Evolutionary conservation across 1,140 invertebrate genomes (phyloP).

Genomic region (Bombus terrestris): DNA sequence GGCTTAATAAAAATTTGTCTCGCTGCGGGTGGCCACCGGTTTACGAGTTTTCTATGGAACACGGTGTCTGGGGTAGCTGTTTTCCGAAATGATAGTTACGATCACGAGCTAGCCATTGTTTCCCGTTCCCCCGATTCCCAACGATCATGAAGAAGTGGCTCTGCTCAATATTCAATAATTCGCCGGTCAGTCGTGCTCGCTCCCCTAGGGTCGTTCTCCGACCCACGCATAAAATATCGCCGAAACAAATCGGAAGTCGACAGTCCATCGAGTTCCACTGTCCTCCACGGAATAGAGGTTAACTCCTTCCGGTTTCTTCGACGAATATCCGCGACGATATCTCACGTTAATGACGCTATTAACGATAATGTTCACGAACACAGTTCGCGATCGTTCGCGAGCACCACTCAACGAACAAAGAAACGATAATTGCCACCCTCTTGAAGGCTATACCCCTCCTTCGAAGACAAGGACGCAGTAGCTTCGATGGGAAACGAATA

Average conservation of each 20-base stretch:
- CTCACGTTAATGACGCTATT: slow-evolving; percentile 70
- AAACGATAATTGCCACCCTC: slow-evolving; percentile 36
- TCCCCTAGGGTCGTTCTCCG: slow-evolving; percentile 35
- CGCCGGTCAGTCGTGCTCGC: slow-evolving; percentile 36
- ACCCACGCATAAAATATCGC: slow-evolving; percentile 70
- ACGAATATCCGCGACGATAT: slow-evolving; percentile 58
- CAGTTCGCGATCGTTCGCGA: not conserved
- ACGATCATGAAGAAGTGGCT: slow-evolving; percentile 58
- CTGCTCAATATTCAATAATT: slow-evolving; percentile 77
- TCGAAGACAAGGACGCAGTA: not conserved
- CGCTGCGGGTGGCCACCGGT: not conserved
- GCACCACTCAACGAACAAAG: slow-evolving; percentile 47
- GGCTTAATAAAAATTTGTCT: slow-evolving; percentile 26
- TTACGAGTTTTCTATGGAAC: not conserved
- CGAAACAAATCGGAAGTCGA: slow-evolving; percentile 74
- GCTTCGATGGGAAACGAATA: slow-evolving; percentile 22
- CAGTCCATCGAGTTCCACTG: slow-evolving; percentile 60
- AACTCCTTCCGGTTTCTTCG: slow-evolving; percentile 74
- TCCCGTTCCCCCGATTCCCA: slow-evolving; percentile 32
- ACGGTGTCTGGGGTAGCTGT: not conserved
- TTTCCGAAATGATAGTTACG: slow-evolving; percentile 27
- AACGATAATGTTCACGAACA: slow-evolving; percentile 53
- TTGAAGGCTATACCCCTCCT: not conserved
- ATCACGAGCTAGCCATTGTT: slow-evolving; percentile 64
- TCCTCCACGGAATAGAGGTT: slow-evolving; percentile 72